phyloP scores from a whole-genome alignment of 30 jellyfish, hydroid and myxozoan species.

The Aurelia sp. region DNA sequence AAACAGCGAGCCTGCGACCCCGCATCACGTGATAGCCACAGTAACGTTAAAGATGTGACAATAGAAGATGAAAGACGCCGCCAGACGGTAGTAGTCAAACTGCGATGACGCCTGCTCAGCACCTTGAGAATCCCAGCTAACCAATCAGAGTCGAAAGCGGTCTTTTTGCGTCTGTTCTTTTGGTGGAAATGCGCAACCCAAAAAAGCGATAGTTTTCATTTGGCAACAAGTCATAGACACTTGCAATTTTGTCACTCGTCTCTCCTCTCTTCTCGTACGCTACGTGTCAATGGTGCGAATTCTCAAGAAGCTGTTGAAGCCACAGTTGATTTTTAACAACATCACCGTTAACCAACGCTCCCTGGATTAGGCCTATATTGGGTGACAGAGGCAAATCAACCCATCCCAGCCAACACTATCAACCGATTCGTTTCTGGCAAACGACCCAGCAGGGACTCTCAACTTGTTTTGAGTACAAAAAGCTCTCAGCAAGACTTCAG shows the following conservation, averaged over 20 bases:
- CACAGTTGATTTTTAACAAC: too few species aligned
- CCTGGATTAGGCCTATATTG: too few species aligned
- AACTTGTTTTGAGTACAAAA: too few species aligned
- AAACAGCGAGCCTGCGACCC: background rate
- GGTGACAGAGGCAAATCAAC: too few species aligned
- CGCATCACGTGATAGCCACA: conserved; percentile 58
- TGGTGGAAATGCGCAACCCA: conserved; percentile 34
- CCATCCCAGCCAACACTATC: too few species aligned
- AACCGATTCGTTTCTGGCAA: too few species aligned
- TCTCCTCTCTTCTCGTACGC: background rate
- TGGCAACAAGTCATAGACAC: conserved; percentile 64
- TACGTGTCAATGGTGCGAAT: background rate
- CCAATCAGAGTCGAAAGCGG: conserved; percentile 72
- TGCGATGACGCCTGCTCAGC: conserved; percentile 70
- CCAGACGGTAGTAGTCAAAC: conserved; percentile 59
- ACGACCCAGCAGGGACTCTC: too few species aligned
- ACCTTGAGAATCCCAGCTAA: conserved; percentile 46
- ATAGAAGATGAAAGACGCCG: conserved; percentile 60
- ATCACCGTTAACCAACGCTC: too few species aligned
- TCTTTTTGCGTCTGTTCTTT: conserved; percentile 61
- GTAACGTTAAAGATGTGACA: conserved; percentile 55
- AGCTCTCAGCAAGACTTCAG: too few species aligned
- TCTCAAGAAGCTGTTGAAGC: conserved; percentile 5
- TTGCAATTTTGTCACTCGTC: conserved; percentile 26
- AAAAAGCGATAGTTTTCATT: conserved; percentile 21